These are phyloP conservation scores for Apodemia zela DNA, from an alignment of 2,888 invertebrate genomes.

Conservation along the genomic window DNA sequence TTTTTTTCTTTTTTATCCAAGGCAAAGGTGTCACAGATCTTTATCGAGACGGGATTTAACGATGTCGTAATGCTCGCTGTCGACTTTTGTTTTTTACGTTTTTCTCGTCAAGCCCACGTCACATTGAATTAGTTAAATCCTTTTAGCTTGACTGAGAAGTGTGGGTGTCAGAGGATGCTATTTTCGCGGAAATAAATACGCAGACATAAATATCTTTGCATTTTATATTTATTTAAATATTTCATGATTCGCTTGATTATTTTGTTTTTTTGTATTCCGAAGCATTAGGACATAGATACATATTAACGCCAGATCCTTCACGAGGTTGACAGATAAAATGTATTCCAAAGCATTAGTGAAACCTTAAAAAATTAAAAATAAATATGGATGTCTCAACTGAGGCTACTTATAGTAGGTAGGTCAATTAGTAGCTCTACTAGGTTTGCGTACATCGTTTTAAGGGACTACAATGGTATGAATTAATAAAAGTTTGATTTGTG, in stretches of 20 bases:
- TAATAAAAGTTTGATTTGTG: no score
- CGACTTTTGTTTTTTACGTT: slow-evolving; percentile 56
- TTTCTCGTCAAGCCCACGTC: slow-evolving; percentile 66
- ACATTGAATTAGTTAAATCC: slow-evolving; percentile 75
- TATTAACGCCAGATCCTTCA: no score
- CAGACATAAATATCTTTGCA: background rate
- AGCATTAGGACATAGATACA: no score
- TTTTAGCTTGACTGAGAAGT: slow-evolving; percentile 61
- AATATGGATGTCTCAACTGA: no score
- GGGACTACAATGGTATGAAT: no score
- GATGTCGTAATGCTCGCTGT: slow-evolving; percentile 68
- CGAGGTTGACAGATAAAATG: no score
- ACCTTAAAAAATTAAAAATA: no score
- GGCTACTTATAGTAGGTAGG: no score
- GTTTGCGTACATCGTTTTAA: no score
- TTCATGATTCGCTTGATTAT: background rate
- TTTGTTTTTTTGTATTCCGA: no score
- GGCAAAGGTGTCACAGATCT: slow-evolving; percentile 72
- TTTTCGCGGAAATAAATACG: slow-evolving; percentile 12
- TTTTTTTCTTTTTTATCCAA: slow-evolving; percentile 40
- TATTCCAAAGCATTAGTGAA: no score
- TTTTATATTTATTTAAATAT: slow-evolving; percentile 11
- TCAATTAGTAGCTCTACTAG: no score
- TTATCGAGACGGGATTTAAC: slow-evolving; percentile 74
- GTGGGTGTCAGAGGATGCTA: slow-evolving; percentile 43